Evolutionary conservation across 2,888 invertebrate species (phyloP).

Genomic region (Slavum lentiscoides): DNA sequence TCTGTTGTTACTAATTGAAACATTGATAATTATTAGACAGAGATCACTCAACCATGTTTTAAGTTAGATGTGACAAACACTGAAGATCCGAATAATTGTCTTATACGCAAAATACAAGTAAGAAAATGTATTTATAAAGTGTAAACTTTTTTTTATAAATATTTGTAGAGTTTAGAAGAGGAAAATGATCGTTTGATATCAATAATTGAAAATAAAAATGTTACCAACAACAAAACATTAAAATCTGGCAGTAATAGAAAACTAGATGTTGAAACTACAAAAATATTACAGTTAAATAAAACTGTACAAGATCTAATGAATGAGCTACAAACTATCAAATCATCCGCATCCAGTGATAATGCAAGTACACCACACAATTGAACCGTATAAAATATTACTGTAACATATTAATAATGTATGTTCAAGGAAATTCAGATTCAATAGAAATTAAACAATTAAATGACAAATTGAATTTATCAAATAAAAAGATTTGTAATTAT

Average conservation of each 20-base stretch:
- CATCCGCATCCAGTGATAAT: conserved; percentile 1
- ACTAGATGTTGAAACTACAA: background rate
- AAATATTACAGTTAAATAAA: conserved; percentile 1
- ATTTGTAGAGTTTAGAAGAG: conserved; percentile 27
- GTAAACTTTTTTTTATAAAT: background rate
- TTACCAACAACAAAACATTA: background rate
- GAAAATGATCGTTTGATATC: conserved; percentile 26
- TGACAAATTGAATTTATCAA: background rate
- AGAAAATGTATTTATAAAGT: background rate
- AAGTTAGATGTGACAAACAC: background rate
- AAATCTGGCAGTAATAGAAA: background rate
- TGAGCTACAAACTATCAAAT: conserved; percentile 22
- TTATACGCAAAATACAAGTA: conserved; percentile 39
- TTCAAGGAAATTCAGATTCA: background rate
- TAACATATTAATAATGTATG: background rate
- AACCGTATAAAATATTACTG: background rate
- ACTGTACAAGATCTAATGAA: background rate
- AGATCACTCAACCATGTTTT: background rate
- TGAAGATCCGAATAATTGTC: conserved; percentile 2
- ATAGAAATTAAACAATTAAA: conserved; percentile 3
- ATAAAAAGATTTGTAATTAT: conserved; percentile 32
- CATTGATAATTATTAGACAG: background rate
- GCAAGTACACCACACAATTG: background rate
- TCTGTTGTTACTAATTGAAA: background rate
- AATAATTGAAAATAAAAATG: conserved; percentile 14